Evolutionary conservation across 2,113 vertebrate species (phyloP).

Genomic region (Syrrhaptes paradoxus): DNA sequence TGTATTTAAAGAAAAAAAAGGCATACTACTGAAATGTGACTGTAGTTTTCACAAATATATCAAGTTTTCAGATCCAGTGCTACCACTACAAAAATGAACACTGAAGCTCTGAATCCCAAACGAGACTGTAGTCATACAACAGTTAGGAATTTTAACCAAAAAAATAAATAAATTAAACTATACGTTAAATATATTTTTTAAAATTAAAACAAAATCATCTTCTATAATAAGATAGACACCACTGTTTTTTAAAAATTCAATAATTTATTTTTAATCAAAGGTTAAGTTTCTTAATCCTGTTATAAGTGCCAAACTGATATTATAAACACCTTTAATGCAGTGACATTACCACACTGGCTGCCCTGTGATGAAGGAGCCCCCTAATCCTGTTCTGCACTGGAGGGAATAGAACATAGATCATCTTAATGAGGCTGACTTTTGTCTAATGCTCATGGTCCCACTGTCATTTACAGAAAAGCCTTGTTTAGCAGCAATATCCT

Average conservation of each 20-base stretch:
- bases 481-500: not conserved
- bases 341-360: not conserved
- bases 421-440: not conserved
- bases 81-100: not conserved
- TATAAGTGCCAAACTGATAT: not conserved
- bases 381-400: not conserved
- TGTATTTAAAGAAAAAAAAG: not conserved
- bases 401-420: not conserved
- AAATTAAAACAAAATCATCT: not conserved
- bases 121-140: not conserved
- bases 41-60: not conserved
- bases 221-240: not conserved
- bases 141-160: not conserved
- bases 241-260: not conserved
- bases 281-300: not conserved
- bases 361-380: not conserved
- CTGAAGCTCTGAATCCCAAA: not conserved
- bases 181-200: not conserved
- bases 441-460: not conserved
- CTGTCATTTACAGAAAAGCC: not conserved
- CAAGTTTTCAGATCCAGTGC: not conserved
- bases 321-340: not conserved
- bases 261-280: not conserved
- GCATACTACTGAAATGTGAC: not conserved
- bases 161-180: not conserved